These are phyloP conservation scores for Cerastis leucographa DNA, from an alignment of 2,888 invertebrate genomes.

Conservation along the genomic window DNA sequence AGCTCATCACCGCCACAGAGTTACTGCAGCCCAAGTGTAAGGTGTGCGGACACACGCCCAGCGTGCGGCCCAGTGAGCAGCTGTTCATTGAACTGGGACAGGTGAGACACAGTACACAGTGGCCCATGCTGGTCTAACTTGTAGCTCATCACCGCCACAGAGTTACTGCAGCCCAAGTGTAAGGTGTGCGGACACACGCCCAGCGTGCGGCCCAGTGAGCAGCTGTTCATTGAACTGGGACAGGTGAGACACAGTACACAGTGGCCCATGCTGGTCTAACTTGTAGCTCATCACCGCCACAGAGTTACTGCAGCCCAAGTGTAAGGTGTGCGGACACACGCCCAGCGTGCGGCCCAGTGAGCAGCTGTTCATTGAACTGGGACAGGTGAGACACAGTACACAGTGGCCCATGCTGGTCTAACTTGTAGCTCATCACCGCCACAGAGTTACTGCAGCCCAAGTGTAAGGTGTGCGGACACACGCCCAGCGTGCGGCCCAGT, in stretches of 20 bases:
- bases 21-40: constrained; percentile 96
- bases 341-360: constrained; percentile 95
- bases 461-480: constrained; percentile 95
- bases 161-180: constrained; percentile 96
- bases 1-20: constrained; percentile 98
- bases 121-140: not conserved
- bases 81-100: constrained; percentile 98
- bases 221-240: constrained; percentile 98
- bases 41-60: constrained; percentile 93
- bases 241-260: constrained; percentile 89
- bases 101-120: constrained; percentile 83
- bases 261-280: not conserved
- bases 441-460: constrained; percentile 95
- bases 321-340: constrained; percentile 94
- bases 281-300: constrained; percentile 98
- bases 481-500: constrained; percentile 94
- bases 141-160: constrained; percentile 98
- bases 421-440: constrained; percentile 97
- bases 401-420: not conserved
- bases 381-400: constrained; percentile 91
- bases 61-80: constrained; percentile 95
- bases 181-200: constrained; percentile 95
- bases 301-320: constrained; percentile 96
- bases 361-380: constrained; percentile 98
- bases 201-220: constrained; percentile 94